Base-by-base conservation (phyloP, 2,888 invertebrate species). In the Acrobasis repandana region DNA sequence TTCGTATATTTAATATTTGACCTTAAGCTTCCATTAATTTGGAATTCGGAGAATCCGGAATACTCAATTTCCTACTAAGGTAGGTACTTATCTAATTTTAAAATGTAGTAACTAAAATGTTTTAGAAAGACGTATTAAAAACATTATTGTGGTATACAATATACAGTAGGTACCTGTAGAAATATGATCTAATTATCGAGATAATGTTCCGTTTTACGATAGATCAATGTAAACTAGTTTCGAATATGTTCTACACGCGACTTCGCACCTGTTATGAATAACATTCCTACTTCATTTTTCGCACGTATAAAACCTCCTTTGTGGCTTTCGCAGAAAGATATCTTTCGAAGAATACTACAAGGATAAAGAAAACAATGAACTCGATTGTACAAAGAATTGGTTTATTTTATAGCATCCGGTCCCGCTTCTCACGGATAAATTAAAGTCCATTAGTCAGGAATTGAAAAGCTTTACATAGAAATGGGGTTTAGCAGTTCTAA, bases 201-300 rank as follows among this genome's bases (percentile, higher is more conserved):
- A 28, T 14, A 38, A 36, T 58, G 38, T 38, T 20, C 18, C 16
- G 18, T 34, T 10, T 38, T 4, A n/a, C 47, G 15, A 16, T 18
- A 18, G 51, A 9, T 33, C 15, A 16, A 18, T 15, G 10, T 1
- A 58, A 58, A 58, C 58, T 50, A 20, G 58, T 58, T 58, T 38
- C 15, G 15, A 20, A 50, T 36, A 48, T 38, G 49, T 18, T 58
- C n/a, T 20, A 49, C 58, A 58, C 49, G 49, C 49, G 50, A 50
- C 58, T 49, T 36, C 49, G 20, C 49, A 58, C 58, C 58, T 58
- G 49, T 38, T 38, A 16, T 18, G 16, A 15, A 34, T 16, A 4
- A 2, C 6, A 28, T 28, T 28, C 6, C 6, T 28, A 6, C 28
- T 28, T 28, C 28, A 28, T 28, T 28, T 28, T 28, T 48, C 36